Conservation (phyloP, 1,140 invertebrate genomes). For the Drosophila bocki region DNA sequence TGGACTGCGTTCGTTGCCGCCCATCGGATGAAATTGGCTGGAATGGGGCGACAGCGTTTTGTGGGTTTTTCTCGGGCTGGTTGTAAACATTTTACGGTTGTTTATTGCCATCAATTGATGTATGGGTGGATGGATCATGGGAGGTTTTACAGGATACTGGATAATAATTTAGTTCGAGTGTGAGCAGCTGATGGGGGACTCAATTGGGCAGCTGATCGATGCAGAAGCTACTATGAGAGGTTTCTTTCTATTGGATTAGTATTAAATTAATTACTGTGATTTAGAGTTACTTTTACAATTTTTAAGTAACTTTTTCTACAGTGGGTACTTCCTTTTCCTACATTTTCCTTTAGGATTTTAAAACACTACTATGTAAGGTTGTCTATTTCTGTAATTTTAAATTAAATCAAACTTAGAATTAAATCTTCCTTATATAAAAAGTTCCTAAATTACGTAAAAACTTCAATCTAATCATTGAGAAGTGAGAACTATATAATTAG, state of each 20-base stretch:
- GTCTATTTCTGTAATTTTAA: not conserved
- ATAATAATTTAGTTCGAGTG: conserved; percentile 1
- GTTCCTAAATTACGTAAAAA: not conserved
- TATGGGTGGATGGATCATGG: conserved; percentile 49
- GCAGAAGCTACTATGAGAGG: not conserved
- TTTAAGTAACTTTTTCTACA: not conserved
- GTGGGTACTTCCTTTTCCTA: not conserved
- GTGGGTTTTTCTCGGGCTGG: conserved; percentile 65
- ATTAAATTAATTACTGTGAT: not conserved
- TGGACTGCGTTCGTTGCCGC: conserved; percentile 58
- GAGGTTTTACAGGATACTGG: conserved; percentile 14
- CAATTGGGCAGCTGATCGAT: conserved; percentile 16
- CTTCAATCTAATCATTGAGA: not conserved
- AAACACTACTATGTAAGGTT: not conserved
- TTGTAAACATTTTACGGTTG: conserved; percentile 76
- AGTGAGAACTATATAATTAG: conserved; percentile 9
- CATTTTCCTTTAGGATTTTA: not conserved
- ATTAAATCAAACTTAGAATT: not conserved
- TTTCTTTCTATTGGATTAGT: not conserved
- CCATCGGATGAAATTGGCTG: conserved; percentile 51
- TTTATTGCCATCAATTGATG: conserved; percentile 73
- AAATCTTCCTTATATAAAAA: not conserved
- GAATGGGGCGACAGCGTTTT: conserved; percentile 58
- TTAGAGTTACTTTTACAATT: not conserved
- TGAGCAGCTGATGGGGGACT: conserved; percentile 16